Base-by-base conservation (phyloP, 2,888 invertebrate genomes). In the Noctua pronuba region DNA sequence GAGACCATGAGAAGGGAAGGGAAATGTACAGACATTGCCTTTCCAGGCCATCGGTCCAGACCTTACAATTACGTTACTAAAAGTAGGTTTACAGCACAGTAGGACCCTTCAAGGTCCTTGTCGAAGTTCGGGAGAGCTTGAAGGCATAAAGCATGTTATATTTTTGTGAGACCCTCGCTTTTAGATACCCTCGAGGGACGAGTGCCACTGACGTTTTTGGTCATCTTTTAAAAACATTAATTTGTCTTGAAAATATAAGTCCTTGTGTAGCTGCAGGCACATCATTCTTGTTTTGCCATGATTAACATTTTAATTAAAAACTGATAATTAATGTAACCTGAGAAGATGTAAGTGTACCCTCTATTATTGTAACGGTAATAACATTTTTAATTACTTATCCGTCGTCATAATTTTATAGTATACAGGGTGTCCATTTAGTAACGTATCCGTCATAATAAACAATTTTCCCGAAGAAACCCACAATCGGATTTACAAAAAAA, bases 281-380 rank as follows among this genome's bases (percentile, higher is more conserved):
- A 18, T 5, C 35, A 13, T 16, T 3, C 35, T 72, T 78, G 78
- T 80, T 80, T 72, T 64, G 18, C 31, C 10, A 72, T 46, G 1
- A 65, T 55, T 46, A 46, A 21, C 16, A 31, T 72, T 64, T 64
- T 64, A 55, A 71, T 52, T 21, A 16, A 38, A 62, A 52, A 52
- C 1, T 28, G 24, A n/a, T 52, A 35, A 44, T 52, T 24, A 8
- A 24, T 21, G 1, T 4, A 1, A 10, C 16, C 18, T 62, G 18
- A 46, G 52, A 13, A 24, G 6, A 24, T 38, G 0, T 44, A 38
- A n/a, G 6, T 35, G 2, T 24, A 31, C 31, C 8, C 5, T 35
- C 38, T 24, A 38, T 64, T 64, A 38, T 38, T 64, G 13, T 38
- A 38, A 64, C 21, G 60, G 31, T 60, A 60, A 60, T 58, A 16